Conservation (phyloP, 2,797 vertebrate species). For the Loriculus beryllinus region DNA sequence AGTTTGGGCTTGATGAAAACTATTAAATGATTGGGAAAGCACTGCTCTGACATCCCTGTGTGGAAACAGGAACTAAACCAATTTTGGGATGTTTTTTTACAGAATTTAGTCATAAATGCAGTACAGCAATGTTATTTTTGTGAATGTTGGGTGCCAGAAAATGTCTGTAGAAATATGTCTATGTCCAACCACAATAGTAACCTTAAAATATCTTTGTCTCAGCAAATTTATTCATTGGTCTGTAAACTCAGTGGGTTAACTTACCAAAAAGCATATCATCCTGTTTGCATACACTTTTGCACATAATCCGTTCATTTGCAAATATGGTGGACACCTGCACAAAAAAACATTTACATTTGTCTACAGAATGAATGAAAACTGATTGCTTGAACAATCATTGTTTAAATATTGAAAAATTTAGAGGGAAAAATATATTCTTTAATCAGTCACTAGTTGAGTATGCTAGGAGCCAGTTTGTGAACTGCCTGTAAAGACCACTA, state of each 20-base stretch:
- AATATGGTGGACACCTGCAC: not conserved
- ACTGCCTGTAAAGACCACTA: not conserved
- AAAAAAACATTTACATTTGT: not conserved
- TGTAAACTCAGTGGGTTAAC: not conserved
- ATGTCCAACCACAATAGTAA: not conserved
- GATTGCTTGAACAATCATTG: not conserved
- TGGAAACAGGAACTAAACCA: not conserved
- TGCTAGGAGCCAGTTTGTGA: not conserved
- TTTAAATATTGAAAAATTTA: not conserved
- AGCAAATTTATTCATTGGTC: not conserved
- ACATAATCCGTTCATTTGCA: not conserved
- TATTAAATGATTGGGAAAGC: not conserved
- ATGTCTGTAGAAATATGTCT: not conserved
- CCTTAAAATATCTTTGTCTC: not conserved
- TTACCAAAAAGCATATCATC: not conserved
- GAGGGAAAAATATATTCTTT: not conserved
- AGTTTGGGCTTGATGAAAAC: not conserved
- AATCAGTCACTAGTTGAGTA: not conserved
- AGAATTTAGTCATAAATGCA: not conserved
- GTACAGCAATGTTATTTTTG: not conserved
- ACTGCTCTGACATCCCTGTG: not conserved
- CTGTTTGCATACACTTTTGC: not conserved
- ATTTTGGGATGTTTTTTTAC: not conserved
- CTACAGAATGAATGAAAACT: not conserved
- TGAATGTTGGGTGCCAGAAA: not conserved